phyloP scores from a whole-genome alignment of 2,113 vertebrate genomes.

The Anarrhichthys ocellatus region DNA sequence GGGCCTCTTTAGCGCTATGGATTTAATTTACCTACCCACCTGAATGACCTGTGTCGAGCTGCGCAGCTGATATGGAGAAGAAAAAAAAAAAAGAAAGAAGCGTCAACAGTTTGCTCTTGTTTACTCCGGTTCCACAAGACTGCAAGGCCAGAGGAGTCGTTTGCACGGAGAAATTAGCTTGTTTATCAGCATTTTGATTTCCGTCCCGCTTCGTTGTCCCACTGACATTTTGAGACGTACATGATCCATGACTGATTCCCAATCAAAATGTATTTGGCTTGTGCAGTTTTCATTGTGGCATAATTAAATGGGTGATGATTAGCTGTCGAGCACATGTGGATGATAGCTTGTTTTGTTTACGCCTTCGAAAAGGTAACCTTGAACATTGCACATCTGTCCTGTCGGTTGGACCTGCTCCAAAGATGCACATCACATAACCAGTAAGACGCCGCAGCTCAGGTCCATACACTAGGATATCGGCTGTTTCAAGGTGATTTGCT shows the following conservation, averaged over 20 bases:
- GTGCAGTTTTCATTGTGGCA: constrained; percentile 68
- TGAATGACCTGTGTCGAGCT: constrained; percentile 77
- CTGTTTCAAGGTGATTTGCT: constrained; percentile 72
- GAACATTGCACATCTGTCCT: constrained; percentile 71
- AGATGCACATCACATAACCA: constrained; percentile 68
- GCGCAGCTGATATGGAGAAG: constrained; percentile 64
- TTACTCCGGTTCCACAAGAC: constrained; percentile 74
- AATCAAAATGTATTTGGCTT: constrained; percentile 70
- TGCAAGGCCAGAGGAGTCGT: constrained; percentile 76
- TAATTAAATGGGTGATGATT: constrained; percentile 81
- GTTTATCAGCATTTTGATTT: constrained; percentile 82
- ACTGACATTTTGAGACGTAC: constrained; percentile 79
- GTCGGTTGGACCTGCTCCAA: constrained; percentile 72
- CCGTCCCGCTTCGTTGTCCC: constrained; percentile 66
- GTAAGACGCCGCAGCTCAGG: constrained; percentile 43
- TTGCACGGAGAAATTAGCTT: constrained; percentile 77
- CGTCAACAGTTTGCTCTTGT: constrained; percentile 75
- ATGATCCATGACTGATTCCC: constrained; percentile 84
- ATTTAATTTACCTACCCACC: constrained; percentile 81
- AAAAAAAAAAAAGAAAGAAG: constrained; percentile 7
- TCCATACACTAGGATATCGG: constrained; percentile 42
- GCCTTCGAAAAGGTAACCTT: constrained; percentile 77
- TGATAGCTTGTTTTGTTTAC: constrained; percentile 60
- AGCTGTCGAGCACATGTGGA: constrained; percentile 67
- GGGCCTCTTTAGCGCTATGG: constrained; percentile 69